Conservation (phyloP, 2,113 vertebrate species). For the Laticauda laticaudata region DNA sequence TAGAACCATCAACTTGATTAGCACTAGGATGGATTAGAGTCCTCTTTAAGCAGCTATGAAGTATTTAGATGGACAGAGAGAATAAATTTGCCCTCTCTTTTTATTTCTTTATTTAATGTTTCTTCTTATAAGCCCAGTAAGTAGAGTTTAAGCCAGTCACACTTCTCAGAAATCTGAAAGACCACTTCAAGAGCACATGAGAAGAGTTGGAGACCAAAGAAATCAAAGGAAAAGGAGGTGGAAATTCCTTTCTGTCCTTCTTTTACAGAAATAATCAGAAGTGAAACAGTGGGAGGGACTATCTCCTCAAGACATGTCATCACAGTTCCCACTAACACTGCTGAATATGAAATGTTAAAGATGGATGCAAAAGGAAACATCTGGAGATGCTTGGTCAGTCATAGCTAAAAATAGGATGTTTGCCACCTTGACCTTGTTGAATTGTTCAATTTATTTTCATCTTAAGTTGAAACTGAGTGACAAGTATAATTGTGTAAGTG, state of each 20-base stretch:
- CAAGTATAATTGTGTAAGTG: neutral
- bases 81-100: neutral
- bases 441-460: too few relatives aligned
- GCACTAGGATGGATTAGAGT: neutral
- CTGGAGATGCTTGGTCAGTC: too few relatives aligned
- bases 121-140: neutral
- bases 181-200: neutral
- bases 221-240: neutral
- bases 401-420: neutral
- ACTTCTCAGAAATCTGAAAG: neutral
- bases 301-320: neutral
- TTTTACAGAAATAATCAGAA: neutral
- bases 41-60: neutral
- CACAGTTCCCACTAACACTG: too few relatives aligned
- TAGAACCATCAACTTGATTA: neutral
- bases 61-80: neutral
- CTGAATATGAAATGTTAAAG: neutral
- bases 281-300: neutral
- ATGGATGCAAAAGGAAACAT: neutral
- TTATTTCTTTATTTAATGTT: neutral
- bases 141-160: neutral
- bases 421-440: neutral
- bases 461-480: neutral
- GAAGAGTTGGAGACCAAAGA: neutral
- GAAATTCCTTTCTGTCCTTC: neutral